These are phyloP conservation scores for Enteromius fasciolatus DNA, from an alignment of 2,797 vertebrate species.

Conservation along the genomic window DNA sequence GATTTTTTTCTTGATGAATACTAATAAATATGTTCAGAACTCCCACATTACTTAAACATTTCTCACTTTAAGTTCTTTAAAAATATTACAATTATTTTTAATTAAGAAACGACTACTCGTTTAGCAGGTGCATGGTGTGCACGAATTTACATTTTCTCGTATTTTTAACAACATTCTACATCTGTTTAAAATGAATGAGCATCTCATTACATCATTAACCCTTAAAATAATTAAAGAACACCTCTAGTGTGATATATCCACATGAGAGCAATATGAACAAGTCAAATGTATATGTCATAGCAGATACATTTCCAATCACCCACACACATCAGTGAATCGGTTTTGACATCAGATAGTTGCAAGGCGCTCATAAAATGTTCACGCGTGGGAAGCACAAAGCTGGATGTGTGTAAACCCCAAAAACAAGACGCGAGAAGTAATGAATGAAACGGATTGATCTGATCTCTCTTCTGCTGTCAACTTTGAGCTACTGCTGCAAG, in stretches of 20 bases:
- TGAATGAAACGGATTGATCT: conserved; percentile 28
- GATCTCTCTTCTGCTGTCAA: conserved; percentile 70
- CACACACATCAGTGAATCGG: not conserved
- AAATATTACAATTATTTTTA: not conserved
- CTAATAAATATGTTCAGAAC: not conserved
- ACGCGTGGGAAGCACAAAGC: not conserved
- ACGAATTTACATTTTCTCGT: not conserved
- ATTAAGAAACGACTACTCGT: not conserved
- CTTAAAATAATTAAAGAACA: not conserved
- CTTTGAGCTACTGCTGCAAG: conserved; percentile 67
- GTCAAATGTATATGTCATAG: not conserved
- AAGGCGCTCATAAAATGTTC: not conserved
- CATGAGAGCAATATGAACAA: not conserved
- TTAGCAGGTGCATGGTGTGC: not conserved
- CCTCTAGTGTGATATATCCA: not conserved
- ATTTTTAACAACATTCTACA: not conserved
- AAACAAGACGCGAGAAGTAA: not conserved
- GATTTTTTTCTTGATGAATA: not conserved
- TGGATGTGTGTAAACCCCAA: not conserved
- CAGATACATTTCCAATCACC: not conserved
- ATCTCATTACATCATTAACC: not conserved
- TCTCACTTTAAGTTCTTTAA: not conserved
- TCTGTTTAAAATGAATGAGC: not conserved
- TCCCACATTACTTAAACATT: not conserved
- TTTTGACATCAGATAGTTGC: not conserved